These are phyloP conservation scores for Hippopotamyrus pictus DNA, from an alignment of 2,797 vertebrate species.

Conservation along the genomic window DNA sequence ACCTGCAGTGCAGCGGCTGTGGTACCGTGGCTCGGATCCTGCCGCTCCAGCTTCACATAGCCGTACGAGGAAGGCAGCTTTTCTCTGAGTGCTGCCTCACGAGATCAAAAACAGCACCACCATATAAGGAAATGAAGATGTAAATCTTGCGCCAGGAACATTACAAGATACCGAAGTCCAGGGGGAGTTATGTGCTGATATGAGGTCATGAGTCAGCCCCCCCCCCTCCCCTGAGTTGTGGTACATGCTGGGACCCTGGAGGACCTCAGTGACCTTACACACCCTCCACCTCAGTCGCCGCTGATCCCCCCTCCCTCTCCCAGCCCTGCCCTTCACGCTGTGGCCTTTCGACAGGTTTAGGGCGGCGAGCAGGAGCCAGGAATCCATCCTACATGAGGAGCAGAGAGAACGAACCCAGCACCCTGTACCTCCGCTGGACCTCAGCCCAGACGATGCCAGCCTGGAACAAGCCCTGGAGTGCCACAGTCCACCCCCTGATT, in stretches of 20 bases:
- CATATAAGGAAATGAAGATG: neutral
- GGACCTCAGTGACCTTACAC: constrained; percentile 26
- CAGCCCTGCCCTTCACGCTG: neutral
- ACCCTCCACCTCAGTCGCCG: constrained; percentile 26
- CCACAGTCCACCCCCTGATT: constrained; percentile 88
- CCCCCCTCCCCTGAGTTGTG: constrained; percentile 30
- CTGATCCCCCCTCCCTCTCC: neutral
- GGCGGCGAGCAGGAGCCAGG: constrained; percentile 78
- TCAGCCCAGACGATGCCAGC: constrained; percentile 74
- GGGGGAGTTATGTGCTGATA: constrained; percentile 11
- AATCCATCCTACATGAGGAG: constrained; percentile 69
- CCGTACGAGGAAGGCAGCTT: neutral
- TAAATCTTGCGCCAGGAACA: constrained; percentile 19
- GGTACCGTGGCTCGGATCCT: neutral
- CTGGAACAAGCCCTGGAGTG: constrained; percentile 78
- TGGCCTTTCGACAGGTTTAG: constrained; percentile 63
- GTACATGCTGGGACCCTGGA: neutral
- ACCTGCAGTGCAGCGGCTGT: neutral
- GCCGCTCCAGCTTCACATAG: neutral
- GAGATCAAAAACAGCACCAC: neutral
- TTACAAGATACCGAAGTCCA: constrained; percentile 26
- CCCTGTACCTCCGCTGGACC: constrained; percentile 63
- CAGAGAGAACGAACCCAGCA: constrained; percentile 66
- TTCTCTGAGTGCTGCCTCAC: neutral
- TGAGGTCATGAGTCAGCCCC: constrained; percentile 16